These are phyloP conservation scores for Rhipidura dahli DNA, from an alignment of 2,113 vertebrate species.

Conservation along the genomic window DNA sequence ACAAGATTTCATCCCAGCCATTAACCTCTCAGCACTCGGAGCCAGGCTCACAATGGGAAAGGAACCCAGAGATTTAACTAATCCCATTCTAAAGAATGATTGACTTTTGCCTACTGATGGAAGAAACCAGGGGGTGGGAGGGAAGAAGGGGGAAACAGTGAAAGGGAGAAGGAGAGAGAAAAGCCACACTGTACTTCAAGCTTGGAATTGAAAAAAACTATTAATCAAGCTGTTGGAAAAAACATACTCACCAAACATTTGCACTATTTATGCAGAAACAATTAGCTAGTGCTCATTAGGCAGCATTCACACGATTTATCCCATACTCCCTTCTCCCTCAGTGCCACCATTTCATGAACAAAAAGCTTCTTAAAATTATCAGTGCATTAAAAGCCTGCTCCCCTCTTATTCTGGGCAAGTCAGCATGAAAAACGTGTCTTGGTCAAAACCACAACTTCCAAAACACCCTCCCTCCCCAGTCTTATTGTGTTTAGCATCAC, in stretches of 20 bases:
- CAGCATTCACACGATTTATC: conserved; percentile 31
- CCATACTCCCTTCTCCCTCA: not conserved
- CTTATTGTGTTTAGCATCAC: not conserved
- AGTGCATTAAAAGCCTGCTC: conserved; percentile 3
- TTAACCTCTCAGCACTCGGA: conserved; percentile 80
- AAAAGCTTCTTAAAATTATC: conserved; percentile 45
- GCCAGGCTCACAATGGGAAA: conserved; percentile 68
- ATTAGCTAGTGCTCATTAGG: conserved; percentile 59
- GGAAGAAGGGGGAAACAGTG: not conserved
- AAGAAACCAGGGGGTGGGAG: conserved; percentile 60
- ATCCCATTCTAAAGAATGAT: conserved; percentile 80
- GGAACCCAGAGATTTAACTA: conserved; percentile 74
- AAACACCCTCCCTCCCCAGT: not conserved
- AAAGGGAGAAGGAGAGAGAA: conserved; percentile 19
- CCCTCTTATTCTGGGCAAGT: conserved; percentile 49
- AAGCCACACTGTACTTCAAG: conserved; percentile 22
- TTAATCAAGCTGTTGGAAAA: not conserved
- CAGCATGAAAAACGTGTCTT: conserved; percentile 65
- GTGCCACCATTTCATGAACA: not conserved
- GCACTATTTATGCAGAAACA: conserved; percentile 53
- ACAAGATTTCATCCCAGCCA: conserved; percentile 79
- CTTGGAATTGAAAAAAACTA: conserved; percentile 41
- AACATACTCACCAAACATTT: conserved; percentile 2
- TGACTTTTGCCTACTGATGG: conserved; percentile 76
- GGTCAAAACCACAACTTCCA: conserved; percentile 18